Base-by-base conservation (phyloP, 2,888 invertebrate genomes). In the Tenodera sinensis region DNA sequence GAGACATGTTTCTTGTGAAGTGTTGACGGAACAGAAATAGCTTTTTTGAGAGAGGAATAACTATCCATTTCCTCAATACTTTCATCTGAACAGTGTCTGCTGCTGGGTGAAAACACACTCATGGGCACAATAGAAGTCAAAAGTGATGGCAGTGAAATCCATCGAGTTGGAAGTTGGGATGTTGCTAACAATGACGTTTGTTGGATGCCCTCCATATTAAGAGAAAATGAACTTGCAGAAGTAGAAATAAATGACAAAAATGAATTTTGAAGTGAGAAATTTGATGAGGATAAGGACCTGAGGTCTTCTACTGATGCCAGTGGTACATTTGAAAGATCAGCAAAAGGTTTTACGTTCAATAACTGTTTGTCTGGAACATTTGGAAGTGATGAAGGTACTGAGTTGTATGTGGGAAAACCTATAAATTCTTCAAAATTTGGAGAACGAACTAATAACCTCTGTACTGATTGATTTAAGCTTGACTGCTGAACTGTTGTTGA, bases 291-390 rank as follows among this genome's bases (percentile, higher is more conserved):
- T 9, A 83, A 25, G 27, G 87, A 87, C 12, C n/a, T 83, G n/a
- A 89, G 54, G 71, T 89, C 89, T 83, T 89, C 89, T 71, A 30
- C 27, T 28, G 89, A 89, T 12, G 89, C 89, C 34, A 83, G 71
- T 34, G 89, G 89, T 42, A 83, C 82, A 34, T 34, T n/a, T 20
- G 82, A 42, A 82, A 82, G 82, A 42, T 83, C 42, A 34, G 20
- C 82, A 83, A 87, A 83, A 27, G 82, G 87, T 28, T 42, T 87
- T n/a, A 34, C 82, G 9, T 87, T 87, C 14, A 82, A 34, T 8
- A 87, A 82, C n/a, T 83, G 83, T 8, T 34, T 28, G 83, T 83
- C n/a, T 82, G 87, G 87, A 83, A 25, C n/a, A 28, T 34, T 34
- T 34, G 25, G 81, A 81, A 86, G 28, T 2, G 87, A 81, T 6